Evolutionary conservation across 2,113 vertebrate species (phyloP), one percentile per base, ranked within the genome.

Genomic region (Oceanites oceanicus): DNA sequence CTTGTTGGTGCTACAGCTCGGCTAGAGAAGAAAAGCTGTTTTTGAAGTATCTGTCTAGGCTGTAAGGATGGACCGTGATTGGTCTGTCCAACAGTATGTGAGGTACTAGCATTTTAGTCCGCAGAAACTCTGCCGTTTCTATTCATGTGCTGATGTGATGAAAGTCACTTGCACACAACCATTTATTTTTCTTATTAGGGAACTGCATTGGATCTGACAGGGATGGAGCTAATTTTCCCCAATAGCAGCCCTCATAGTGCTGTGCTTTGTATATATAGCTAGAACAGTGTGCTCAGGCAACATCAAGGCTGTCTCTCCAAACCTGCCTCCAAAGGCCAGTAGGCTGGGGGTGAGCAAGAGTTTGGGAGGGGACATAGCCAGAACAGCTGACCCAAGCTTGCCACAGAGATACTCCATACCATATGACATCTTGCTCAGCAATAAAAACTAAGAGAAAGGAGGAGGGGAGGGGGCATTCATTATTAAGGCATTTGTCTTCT

Each of bases 151-250:
- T 81, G 66, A 34, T 77, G 45, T 1, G 6, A 21, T 49, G 13
- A 13, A 70, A 58, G 2, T 11, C 0, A 0, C 9, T 85, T 74
- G 22, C n/a, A n/a, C 3, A 1, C 2, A 47, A 26, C 1, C 7
- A 73, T 86, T 76, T 34, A 29, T 27, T 65, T 76, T 66, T 92
- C 40, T 53, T 66, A 23, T 8, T 38, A 19, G 45, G 45, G 40
- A 71, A n/a, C 2, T 50, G 3, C 13, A 38, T 13, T 30, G 15
- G 18, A 30, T 71, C 26, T 77, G 22, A 11, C 10, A 27, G 38
- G 14, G 23, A 40, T 53, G 18, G 36, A 90, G 42, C 52, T 90
- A 56, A 45, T 16, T 75, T 84, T 50, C 19, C 29, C 47, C 1
- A 1, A 1, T 6, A 55, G 45, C 32, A 59, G 21, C 67, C n/a